Conservation (phyloP, 1,140 invertebrate species). For the Gryllus bimaculatus region DNA sequence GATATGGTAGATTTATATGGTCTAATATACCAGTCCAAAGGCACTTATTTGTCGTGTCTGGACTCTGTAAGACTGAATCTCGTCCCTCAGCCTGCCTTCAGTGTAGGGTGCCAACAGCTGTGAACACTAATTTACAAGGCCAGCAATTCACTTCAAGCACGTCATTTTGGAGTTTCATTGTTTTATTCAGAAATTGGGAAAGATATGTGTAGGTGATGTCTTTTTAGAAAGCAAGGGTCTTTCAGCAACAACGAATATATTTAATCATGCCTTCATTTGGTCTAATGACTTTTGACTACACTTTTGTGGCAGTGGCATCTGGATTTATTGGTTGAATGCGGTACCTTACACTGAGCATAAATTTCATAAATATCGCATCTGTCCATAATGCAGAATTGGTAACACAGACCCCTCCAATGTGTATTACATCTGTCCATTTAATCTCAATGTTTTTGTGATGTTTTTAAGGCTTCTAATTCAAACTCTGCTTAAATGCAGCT, state of each 20-base stretch:
- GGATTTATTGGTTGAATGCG: not conserved
- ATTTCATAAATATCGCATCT: not conserved
- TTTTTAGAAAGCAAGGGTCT: no score
- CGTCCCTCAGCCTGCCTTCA: not conserved
- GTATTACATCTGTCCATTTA: constrained; percentile 1
- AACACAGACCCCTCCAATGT: not conserved
- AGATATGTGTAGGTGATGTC: no score
- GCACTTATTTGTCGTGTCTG: not conserved
- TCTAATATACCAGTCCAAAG: not conserved
- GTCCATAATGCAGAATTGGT: not conserved
- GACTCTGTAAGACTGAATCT: not conserved
- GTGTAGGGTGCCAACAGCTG: not conserved
- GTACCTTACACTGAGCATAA: not conserved
- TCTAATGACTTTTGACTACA: not conserved
- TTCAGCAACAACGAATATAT: no score
- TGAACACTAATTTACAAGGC: no score
- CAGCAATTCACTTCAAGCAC: no score
- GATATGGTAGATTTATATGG: not conserved
- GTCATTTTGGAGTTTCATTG: no score
- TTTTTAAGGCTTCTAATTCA: not conserved
- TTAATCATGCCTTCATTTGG: no score
- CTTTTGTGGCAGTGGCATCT: not conserved
- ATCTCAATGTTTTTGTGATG: not conserved
- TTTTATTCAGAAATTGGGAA: no score
- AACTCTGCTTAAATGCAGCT: not conserved